Percentiles rank a stretch among this genome's conserved stretches.
phyloP scores from a whole-genome alignment of 1,140 invertebrate species.

The Pseudobourletiella spinata region DNA sequence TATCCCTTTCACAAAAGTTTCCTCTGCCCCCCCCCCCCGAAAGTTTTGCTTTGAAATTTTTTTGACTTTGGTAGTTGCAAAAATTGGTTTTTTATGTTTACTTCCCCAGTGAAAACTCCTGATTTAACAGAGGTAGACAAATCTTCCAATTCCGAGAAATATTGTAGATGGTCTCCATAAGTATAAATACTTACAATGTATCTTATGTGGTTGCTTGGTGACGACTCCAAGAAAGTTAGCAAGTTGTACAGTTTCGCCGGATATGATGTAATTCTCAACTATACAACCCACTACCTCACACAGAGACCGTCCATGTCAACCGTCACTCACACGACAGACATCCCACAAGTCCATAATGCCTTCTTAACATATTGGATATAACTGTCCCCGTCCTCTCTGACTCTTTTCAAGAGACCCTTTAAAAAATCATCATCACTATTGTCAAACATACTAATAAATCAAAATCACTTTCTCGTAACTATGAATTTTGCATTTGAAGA shows the following conservation, averaged over 20 bases:
- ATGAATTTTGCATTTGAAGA: no score
- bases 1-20: no score
- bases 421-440: no score
- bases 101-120: neutral
- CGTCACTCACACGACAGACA: slow-evolving; percentile 1
- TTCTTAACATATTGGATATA: no score
- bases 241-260: slow-evolving; percentile 62
- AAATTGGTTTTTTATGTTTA: neutral
- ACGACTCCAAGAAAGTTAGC: slow-evolving; percentile 58
- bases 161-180: neutral
- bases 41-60: no score
- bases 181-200: neutral
- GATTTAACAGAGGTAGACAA: neutral
- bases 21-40: no score
- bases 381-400: no score
- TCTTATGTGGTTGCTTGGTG: slow-evolving; percentile 3
- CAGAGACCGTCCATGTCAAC: slow-evolving; percentile 39
- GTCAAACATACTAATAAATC: no score
- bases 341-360: neutral
- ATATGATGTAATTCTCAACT: slow-evolving; percentile 56
- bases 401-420: no score
- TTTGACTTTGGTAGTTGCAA: no score
- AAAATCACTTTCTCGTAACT: no score
- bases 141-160: neutral
- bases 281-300: slow-evolving; percentile 71